Percentiles rank a stretch among this genome's conserved stretches.
phyloP scores from a whole-genome alignment of 1,140 invertebrate genomes.

The Muscidifurax raptorellus region DNA sequence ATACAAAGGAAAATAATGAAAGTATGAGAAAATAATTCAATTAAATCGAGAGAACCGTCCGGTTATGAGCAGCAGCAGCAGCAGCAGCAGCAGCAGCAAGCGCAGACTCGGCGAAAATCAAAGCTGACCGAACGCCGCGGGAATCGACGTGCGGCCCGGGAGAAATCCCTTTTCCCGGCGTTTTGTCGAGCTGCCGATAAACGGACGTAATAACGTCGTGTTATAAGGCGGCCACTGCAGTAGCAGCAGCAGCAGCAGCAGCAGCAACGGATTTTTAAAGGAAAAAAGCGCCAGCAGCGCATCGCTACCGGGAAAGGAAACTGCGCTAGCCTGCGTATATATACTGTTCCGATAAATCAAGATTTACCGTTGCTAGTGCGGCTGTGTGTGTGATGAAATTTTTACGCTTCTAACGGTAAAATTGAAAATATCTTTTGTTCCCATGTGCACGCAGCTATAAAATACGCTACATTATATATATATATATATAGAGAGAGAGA shows the following conservation, averaged over 20 bases:
- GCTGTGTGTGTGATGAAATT: neutral
- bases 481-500: no score
- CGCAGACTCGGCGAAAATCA: slow-evolving; percentile 37
- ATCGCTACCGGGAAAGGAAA: neutral
- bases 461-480: no score
- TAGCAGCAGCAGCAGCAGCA: neutral
- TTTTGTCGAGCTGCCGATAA: slow-evolving; percentile 50
- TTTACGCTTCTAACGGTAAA: neutral
- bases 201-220: slow-evolving; percentile 48
- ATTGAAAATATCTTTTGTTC: slow-evolving; percentile 9
- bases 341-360: slow-evolving; percentile 30
- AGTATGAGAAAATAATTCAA: slow-evolving; percentile 39
- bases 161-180: slow-evolving; percentile 34
- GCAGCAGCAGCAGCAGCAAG: neutral
- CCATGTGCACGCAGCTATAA: no score
- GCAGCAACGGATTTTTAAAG: slow-evolving; percentile 35
- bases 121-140: neutral
- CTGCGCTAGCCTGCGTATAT: neutral
- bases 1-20: slow-evolving; percentile 8
- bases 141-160: slow-evolving; percentile 1
- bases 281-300: neutral
- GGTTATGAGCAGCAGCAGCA: neutral
- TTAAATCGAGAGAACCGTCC: slow-evolving; percentile 27
- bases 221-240: slow-evolving; percentile 34
- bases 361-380: neutral